Base-by-base conservation (phyloP, 2,113 vertebrate species). In the Alouatta palliata region DNA sequence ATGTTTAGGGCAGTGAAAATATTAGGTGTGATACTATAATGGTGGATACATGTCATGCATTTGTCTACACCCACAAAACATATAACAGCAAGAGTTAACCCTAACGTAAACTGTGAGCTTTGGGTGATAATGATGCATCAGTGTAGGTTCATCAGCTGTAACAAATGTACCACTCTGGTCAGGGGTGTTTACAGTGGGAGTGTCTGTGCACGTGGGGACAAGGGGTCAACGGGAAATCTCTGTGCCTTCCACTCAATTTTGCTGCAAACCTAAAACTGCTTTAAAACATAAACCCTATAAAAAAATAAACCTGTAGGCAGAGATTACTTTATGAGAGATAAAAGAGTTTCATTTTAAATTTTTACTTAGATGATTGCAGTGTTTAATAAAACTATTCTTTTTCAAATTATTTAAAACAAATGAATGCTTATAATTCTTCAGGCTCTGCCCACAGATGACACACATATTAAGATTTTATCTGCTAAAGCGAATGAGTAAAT, bases 331-430 rank as follows among this genome's bases (percentile, higher is more conserved):
- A 95, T 73, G 30, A 93, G 56, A 94, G 56, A 90, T 19, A 97
- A 95, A 96, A 96, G 47, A 89, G 27, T 87, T 93, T 92, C 95
- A 35, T 86, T 97, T 97, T 90, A 97, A 97, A 95, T 91, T 97
- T 76, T 89, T 32, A 82, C 45, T 58, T 32, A 94, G 81, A 91
- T 80, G 49, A 56, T 70, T 76, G 5, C 0, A 0, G 49, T 96
- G 35, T 75, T 97, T 97, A 21, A 17, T 79, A 96, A 96, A 97
- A 95, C 84, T 49, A 37, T 94, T 94, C 91, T 97, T 98, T 96
- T 96, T 86, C 93, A 97, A 98, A 97, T 95, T 96, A 97, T 97
- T 97, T 98, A 91, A 97, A 97, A 97, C 96, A 96, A 97, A 97
- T 96, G 93, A 97, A 96, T 96, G 75, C 83, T 97, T 98, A 96